phyloP scores from a whole-genome alignment of 2,113 vertebrate species.

The Tricholaema leucomelas region DNA sequence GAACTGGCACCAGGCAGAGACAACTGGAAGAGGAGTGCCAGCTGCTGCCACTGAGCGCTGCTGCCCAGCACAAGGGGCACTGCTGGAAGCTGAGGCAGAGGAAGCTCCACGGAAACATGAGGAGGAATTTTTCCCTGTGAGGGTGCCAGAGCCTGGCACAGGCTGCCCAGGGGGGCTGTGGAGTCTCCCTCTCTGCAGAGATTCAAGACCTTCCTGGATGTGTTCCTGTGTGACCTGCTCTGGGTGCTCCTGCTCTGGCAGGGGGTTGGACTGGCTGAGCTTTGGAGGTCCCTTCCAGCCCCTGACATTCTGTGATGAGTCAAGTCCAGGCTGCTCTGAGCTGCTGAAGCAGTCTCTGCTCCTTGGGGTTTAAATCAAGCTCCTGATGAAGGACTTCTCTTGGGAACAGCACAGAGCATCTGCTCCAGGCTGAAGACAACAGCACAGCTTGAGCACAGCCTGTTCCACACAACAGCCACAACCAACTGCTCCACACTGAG shows the following conservation, averaged over 20 bases:
- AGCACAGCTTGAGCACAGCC: constrained; percentile 57
- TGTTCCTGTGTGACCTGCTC: too few species aligned
- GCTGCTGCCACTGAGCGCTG: not conserved
- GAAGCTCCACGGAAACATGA: too few species aligned
- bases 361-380: not conserved
- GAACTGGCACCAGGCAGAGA: not conserved
- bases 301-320: not conserved
- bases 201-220: too few species aligned
- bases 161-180: too few species aligned
- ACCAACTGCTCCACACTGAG: constrained; percentile 7
- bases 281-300: too few species aligned
- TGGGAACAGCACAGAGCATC: constrained; percentile 24
- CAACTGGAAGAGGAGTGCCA: fast-evolving
- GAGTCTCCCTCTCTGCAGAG: too few species aligned
- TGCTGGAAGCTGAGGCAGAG: too few species aligned
- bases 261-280: too few species aligned
- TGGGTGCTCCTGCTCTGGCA: too few species aligned
- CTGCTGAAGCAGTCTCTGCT: not conserved
- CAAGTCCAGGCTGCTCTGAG: not conserved
- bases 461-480: constrained; percentile 20
- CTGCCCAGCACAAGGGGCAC: not conserved
- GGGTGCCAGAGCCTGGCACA: too few species aligned
- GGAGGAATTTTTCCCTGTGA: too few species aligned
- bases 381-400: not conserved
- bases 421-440: constrained; percentile 9